A percentile compares a stretch with the other conserved stretches of the same genome.
These are phyloP conservation scores for Eupeodes luniger DNA, from an alignment of 2,888 invertebrate species.

Conservation along the genomic window DNA sequence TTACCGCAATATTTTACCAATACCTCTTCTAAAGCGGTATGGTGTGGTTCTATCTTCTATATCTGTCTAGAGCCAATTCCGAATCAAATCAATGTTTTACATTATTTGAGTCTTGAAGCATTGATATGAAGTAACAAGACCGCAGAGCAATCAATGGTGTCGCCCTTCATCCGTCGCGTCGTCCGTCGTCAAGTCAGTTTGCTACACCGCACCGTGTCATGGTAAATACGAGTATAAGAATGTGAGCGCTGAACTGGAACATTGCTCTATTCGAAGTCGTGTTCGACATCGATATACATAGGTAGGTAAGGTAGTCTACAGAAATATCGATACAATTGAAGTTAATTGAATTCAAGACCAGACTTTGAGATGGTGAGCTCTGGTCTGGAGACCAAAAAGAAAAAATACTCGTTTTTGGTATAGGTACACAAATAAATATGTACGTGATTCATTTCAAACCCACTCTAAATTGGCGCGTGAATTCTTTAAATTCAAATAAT, in stretches of 20 bases:
- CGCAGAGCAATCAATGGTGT: slow-evolving; percentile 20
- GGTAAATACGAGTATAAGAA: not conserved
- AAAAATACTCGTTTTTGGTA: not conserved
- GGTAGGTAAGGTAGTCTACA: not conserved
- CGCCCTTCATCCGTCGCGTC: not conserved
- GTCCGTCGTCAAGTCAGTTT: too few species aligned
- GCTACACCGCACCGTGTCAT: too few species aligned
- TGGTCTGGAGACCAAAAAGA: not conserved
- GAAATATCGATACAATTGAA: not conserved
- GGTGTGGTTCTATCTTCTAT: too few species aligned
- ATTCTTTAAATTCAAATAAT: not conserved
- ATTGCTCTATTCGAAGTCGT: slow-evolving; percentile 17
- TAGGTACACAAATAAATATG: not conserved
- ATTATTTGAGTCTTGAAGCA: not conserved
- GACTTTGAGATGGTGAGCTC: slow-evolving; percentile 3
- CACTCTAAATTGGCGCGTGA: not conserved
- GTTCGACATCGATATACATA: too few species aligned
- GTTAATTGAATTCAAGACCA: slow-evolving; percentile 35
- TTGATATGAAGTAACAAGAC: slow-evolving; percentile 2
- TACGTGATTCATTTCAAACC: slow-evolving; percentile 10
- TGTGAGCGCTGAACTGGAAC: slow-evolving; percentile 26
- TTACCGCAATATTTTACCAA: not conserved
- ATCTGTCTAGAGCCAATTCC: not conserved
- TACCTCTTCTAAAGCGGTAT: too few species aligned
- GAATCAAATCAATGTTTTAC: slow-evolving; percentile 14